Conservation (phyloP, 1,140 invertebrate species). For the Trichogramma pretiosum region DNA sequence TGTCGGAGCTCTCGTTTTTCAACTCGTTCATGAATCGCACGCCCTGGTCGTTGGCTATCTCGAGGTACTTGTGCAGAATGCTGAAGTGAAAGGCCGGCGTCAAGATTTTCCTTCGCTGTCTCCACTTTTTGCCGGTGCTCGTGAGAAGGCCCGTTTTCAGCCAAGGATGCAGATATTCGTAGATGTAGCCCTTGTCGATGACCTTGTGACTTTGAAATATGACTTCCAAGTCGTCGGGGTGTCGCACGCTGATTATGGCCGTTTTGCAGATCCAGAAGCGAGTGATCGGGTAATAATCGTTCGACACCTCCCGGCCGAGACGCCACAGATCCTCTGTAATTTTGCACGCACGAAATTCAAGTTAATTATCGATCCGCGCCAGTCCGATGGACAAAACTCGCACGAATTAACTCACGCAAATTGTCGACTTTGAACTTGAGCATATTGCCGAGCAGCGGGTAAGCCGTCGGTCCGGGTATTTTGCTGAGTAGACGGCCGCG, state of each 20-base stretch:
- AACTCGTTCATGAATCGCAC: conserved; percentile 20
- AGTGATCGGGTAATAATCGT: conserved; percentile 28
- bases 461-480: conserved; percentile 9
- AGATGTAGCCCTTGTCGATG: conserved; percentile 52
- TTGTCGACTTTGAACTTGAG: conserved; percentile 7
- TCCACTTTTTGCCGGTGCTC: conserved; percentile 61
- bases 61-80: conserved; percentile 71
- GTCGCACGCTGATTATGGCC: conserved; percentile 20
- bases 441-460: conserved; percentile 9
- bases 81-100: conserved; percentile 88
- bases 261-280: conserved; percentile 17
- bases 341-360: neutral
- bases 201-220: conserved; percentile 41
- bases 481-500: conserved; percentile 12
- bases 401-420: conserved; percentile 8
- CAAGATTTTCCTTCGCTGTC: conserved; percentile 65
- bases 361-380: neutral
- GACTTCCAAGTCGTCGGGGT: conserved; percentile 28
- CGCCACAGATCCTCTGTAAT: conserved; percentile 25
- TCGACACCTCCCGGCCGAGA: neutral
- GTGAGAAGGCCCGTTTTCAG: conserved; percentile 58
- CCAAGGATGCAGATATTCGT: conserved; percentile 56
- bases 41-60: conserved; percentile 28
- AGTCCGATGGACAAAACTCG: neutral
- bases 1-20: conserved; percentile 27